Conservation (phyloP, 2,113 vertebrate species). For the Anolis carolinensis region DNA sequence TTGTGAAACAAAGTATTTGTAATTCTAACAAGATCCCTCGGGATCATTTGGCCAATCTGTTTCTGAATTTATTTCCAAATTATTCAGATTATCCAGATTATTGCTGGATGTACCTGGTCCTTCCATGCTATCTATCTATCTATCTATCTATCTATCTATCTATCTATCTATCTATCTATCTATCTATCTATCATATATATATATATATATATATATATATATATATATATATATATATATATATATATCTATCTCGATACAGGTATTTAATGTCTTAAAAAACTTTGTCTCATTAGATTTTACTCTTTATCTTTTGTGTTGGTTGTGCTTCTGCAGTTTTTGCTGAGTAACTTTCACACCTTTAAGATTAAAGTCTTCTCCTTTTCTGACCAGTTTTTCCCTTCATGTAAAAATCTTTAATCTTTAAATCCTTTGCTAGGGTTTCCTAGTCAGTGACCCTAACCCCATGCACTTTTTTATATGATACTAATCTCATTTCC, state of each 20-base stretch:
- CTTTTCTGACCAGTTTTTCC: neutral
- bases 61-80: neutral
- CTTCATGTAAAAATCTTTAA: neutral
- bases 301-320: neutral
- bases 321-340: neutral
- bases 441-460: no score
- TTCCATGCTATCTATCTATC: neutral
- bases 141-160: no score
- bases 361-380: neutral
- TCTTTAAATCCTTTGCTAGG: neutral
- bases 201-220: no score
- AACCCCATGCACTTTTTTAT: neutral
- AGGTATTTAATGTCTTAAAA: neutral
- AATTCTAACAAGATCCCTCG: neutral
- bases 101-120: neutral
- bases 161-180: no score
- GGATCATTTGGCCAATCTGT: neutral
- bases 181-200: no score
- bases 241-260: neutral
- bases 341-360: no score
- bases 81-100: no score
- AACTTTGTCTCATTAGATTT: neutral
- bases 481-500: neutral
- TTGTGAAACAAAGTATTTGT: no score
- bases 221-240: no score